Conservation (phyloP, 2,888 invertebrate genomes). For the Drosophila barbarae region DNA sequence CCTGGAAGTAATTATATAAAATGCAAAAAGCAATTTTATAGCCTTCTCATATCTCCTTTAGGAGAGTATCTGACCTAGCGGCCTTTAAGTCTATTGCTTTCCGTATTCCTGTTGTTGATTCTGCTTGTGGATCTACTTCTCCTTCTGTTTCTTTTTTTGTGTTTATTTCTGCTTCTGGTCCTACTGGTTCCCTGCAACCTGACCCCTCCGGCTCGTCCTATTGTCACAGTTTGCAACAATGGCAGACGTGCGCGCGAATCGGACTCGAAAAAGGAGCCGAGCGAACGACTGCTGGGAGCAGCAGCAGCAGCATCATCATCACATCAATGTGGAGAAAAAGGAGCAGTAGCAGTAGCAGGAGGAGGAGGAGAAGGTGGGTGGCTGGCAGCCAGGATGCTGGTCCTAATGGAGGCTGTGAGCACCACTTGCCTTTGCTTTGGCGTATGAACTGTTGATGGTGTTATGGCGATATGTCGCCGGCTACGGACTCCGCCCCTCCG, state of each 20-base stretch:
- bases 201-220: slow-evolving; percentile 48
- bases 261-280: slow-evolving; percentile 68
- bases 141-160: slow-evolving; percentile 4
- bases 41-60: background rate
- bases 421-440: slow-evolving; percentile 21
- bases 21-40: background rate
- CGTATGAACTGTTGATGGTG: slow-evolving; percentile 72
- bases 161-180: slow-evolving; percentile 15
- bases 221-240: slow-evolving; percentile 73
- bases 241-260: slow-evolving; percentile 69
- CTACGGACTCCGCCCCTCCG: slow-evolving; percentile 46
- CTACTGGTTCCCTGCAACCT: slow-evolving; percentile 19
- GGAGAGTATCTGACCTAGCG: slow-evolving; percentile 19
- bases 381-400: slow-evolving; percentile 1
- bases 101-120: slow-evolving; percentile 29
- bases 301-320: slow-evolving; percentile 29
- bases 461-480: slow-evolving; percentile 73
- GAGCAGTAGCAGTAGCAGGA: slow-evolving; percentile 25
- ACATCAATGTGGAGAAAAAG: slow-evolving; percentile 6
- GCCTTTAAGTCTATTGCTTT: slow-evolving; percentile 19
- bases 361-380: background rate
- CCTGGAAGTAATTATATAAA: background rate
- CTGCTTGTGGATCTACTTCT: slow-evolving; percentile 27
- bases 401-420: slow-evolving; percentile 16
- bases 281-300: slow-evolving; percentile 32